These are phyloP conservation scores for Apus apus DNA, from an alignment of 2,113 vertebrate species.

Conservation along the genomic window DNA sequence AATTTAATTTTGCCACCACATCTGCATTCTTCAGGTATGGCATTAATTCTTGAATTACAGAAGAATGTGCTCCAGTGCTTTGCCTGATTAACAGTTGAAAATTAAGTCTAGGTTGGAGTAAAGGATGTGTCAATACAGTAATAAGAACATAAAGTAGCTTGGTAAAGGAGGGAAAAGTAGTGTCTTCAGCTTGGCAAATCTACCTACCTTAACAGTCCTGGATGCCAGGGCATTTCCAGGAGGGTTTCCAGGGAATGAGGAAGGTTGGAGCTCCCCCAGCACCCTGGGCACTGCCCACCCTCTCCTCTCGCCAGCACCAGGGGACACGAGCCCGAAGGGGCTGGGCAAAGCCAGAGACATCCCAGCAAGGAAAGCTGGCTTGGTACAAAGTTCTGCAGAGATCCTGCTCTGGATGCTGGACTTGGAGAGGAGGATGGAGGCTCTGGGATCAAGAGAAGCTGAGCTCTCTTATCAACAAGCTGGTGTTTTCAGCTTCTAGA, in stretches of 20 bases:
- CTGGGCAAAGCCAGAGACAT: not conserved
- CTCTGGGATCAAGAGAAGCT: not conserved
- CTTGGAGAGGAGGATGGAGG: not conserved
- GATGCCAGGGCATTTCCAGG: not conserved
- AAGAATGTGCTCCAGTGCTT: not conserved
- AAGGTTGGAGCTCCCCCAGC: not conserved
- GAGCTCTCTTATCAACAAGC: not conserved
- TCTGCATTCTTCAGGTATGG: constrained; percentile 39
- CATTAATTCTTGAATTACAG: constrained; percentile 60
- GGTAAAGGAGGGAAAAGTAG: not conserved
- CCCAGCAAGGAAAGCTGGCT: no score
- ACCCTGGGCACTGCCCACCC: not conserved
- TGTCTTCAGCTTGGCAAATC: not conserved
- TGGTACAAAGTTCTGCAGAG: not conserved
- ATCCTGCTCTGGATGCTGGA: not conserved
- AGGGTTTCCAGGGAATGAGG: not conserved
- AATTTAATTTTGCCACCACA: constrained; percentile 12
- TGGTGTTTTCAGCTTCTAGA: not conserved
- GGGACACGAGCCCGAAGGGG: not conserved
- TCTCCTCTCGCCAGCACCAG: not conserved
- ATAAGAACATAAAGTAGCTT: not conserved
- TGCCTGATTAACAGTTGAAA: constrained; percentile 21
- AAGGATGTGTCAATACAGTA: not conserved
- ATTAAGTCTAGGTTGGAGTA: not conserved
- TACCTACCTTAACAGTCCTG: not conserved